Conservation (phyloP, 1,140 invertebrate genomes). For the Papilio xuthus region DNA sequence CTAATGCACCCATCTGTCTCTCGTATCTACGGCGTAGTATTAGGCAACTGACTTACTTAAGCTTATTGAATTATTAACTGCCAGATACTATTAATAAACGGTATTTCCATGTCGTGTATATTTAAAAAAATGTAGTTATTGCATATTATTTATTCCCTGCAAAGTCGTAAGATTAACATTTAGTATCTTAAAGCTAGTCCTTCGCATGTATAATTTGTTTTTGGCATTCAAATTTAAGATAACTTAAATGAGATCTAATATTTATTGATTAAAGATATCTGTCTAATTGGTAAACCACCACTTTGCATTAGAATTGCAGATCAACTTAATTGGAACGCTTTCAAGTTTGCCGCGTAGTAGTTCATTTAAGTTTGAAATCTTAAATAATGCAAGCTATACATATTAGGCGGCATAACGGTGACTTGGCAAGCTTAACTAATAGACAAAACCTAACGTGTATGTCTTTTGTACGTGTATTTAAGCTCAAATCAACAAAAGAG, state of each 20-base stretch:
- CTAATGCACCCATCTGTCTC: conserved; percentile 34
- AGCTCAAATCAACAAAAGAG: neutral
- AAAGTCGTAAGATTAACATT: neutral
- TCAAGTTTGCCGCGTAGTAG: conserved; percentile 1
- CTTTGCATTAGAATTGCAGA: neutral
- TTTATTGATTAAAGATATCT: conserved; percentile 14
- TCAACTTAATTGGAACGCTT: conserved; percentile 1
- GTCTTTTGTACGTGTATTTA: neutral
- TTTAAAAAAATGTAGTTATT: too few species aligned
- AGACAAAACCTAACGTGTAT: neutral
- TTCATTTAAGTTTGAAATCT: neutral
- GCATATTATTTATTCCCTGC: neutral
- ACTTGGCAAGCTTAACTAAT: neutral
- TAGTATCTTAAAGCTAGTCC: neutral
- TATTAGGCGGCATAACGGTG: neutral
- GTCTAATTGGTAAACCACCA: neutral
- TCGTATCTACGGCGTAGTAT: conserved; percentile 29
- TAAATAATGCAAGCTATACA: neutral
- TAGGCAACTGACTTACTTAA: conserved; percentile 8
- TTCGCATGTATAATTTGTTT: neutral
- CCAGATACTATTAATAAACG: neutral
- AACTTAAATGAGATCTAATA: neutral
- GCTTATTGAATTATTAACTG: conserved; percentile 28
- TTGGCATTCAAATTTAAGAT: neutral
- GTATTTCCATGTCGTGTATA: neutral